These are phyloP conservation scores for Drosophila tsacasi DNA, from an alignment of 1,140 invertebrate genomes.

Conservation along the genomic window DNA sequence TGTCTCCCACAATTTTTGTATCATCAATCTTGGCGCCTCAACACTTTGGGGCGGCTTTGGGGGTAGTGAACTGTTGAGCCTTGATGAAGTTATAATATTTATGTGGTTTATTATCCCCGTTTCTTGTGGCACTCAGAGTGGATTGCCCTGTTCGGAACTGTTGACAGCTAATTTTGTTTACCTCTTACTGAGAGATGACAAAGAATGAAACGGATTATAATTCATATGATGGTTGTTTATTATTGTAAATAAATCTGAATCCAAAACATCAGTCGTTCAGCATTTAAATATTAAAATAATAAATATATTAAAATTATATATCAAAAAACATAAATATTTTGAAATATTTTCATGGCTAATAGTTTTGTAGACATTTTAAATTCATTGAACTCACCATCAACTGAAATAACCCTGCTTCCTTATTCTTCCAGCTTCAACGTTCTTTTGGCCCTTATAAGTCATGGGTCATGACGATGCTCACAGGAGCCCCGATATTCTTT, in stretches of 20 bases:
- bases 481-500: conserved; percentile 26
- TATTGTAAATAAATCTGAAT: not conserved
- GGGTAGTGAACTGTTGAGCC: conserved; percentile 33
- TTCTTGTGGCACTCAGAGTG: conserved; percentile 32
- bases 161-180: conserved; percentile 57
- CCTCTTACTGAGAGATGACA: not conserved
- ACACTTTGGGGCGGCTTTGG: conserved; percentile 47
- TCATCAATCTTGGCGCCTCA: conserved; percentile 81
- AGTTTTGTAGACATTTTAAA: not conserved
- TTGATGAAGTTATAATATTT: conserved; percentile 78
- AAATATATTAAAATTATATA: not conserved
- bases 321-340: not conserved
- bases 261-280: not conserved
- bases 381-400: not conserved
- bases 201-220: no score
- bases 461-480: conserved; percentile 33
- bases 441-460: conserved; percentile 41
- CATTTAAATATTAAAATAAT: not conserved
- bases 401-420: not conserved
- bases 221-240: no score
- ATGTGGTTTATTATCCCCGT: conserved; percentile 72
- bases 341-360: no score
- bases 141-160: conserved; percentile 25
- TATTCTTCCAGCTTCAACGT: conserved; percentile 34
- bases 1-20: conserved; percentile 30